A percentile compares a stretch with the other conserved stretches of the same genome.
These are phyloP conservation scores for Tokudaia muenninki DNA, from an alignment of 2,797 vertebrate genomes.

Conservation along the genomic window DNA sequence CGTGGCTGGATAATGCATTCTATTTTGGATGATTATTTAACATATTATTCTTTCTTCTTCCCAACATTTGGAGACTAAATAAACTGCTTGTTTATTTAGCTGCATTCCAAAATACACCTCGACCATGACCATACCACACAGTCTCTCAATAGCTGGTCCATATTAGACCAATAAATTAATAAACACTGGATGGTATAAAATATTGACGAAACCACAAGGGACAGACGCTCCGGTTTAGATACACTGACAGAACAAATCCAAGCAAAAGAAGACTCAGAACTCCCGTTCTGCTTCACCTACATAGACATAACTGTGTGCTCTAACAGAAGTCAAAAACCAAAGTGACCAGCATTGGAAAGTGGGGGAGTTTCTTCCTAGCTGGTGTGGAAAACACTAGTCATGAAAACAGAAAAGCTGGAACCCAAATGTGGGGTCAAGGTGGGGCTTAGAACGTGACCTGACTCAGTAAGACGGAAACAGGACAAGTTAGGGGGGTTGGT, in stretches of 20 bases:
- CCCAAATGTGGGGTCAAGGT: neutral
- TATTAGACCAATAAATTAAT: conserved; percentile 14
- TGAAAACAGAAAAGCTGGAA: neutral
- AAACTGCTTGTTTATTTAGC: neutral
- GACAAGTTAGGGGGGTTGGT: neutral
- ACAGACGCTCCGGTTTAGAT: neutral
- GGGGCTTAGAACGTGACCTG: neutral
- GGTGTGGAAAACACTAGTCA: neutral
- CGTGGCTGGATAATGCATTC: neutral
- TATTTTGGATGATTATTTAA: neutral
- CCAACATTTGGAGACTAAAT: neutral
- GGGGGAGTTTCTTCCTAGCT: neutral
- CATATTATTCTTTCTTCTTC: neutral
- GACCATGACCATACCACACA: neutral
- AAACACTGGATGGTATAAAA: neutral
- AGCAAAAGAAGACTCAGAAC: neutral
- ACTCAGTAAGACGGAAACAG: conserved; percentile 3
- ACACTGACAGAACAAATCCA: neutral
- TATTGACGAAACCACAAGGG: neutral
- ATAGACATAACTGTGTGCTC: neutral
- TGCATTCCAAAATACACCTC: neutral
- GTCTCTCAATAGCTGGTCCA: neutral
- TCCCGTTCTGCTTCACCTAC: neutral
- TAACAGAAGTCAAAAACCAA: neutral
- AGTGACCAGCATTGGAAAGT: neutral